Evolutionary conservation across 2,113 vertebrate species (phyloP).

Genomic region (Rhegmatorhina hoffmannsi): DNA sequence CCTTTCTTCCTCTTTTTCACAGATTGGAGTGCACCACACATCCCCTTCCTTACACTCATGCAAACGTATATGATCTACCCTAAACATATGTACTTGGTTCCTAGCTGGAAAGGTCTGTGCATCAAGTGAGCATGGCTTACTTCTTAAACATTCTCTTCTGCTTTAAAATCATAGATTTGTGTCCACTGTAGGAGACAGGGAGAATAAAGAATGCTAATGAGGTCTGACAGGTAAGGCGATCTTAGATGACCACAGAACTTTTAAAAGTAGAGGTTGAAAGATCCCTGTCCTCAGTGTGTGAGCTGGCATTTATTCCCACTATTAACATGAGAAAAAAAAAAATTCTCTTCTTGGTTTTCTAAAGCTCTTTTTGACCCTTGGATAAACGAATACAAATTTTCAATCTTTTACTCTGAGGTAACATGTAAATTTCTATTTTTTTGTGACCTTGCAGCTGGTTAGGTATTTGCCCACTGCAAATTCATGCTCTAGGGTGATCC

Average conservation of each 20-base stretch:
- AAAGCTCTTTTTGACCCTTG: not conserved
- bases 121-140: not conserved
- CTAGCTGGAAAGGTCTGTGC: not conserved
- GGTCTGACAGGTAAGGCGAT: not conserved
- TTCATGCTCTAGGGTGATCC: not conserved
- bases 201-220: not conserved
- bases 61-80: not conserved
- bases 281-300: not conserved
- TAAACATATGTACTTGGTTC: not conserved
- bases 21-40: not conserved
- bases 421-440: not conserved
- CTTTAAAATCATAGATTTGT: not conserved
- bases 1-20: not conserved
- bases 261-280: not conserved
- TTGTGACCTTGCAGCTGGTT: not conserved
- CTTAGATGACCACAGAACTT: not conserved
- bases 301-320: not conserved
- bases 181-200: not conserved
- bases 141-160: not conserved
- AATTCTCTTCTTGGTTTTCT: not conserved
- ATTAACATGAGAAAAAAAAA: not conserved
- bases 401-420: not conserved
- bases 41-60: not conserved
- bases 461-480: not conserved
- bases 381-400: not conserved